These are phyloP conservation scores for Neoscelio sp. DNA, from an alignment of 2,888 invertebrate genomes.

Conservation along the genomic window DNA sequence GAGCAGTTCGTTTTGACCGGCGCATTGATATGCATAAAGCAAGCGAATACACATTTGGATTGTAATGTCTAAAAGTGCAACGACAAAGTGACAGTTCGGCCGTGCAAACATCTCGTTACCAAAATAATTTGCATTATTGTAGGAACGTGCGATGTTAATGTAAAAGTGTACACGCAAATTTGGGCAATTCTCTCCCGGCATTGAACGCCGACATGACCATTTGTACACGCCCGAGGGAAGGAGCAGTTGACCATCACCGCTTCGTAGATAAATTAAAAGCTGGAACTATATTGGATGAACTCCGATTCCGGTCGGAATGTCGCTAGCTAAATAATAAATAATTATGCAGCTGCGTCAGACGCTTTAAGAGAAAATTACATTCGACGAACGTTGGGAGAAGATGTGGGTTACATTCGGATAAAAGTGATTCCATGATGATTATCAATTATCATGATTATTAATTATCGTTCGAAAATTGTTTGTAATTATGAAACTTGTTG, in stretches of 20 bases:
- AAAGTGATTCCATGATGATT: no score
- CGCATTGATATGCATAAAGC: conserved; percentile 42
- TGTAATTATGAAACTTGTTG: no score
- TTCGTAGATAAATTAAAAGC: conserved; percentile 71
- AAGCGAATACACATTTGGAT: conserved; percentile 32
- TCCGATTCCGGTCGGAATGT: conserved; percentile 50
- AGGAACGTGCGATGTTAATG: conserved; percentile 62
- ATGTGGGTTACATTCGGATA: no score
- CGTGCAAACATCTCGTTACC: conserved; percentile 65
- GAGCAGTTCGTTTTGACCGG: conserved; percentile 29
- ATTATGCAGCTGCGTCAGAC: no score
- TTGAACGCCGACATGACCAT: conserved; percentile 55
- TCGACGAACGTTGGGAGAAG: no score
- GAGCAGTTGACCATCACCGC: conserved; percentile 67
- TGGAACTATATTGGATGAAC: conserved; percentile 75
- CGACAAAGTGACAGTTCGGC: conserved; percentile 63
- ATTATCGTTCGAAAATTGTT: no score
- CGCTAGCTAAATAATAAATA: conserved; percentile 22
- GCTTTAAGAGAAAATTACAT: no score
- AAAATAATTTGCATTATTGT: conserved; percentile 65
- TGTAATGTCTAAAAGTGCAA: conserved; percentile 53
- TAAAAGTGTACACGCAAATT: conserved; percentile 69
- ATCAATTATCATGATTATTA: no score
- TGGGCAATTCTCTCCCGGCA: conserved; percentile 44
- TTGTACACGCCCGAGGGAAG: conserved; percentile 62